These are phyloP conservation scores for Zaprionus obscuricornis DNA, from an alignment of 2,888 invertebrate species.

Conservation along the genomic window DNA sequence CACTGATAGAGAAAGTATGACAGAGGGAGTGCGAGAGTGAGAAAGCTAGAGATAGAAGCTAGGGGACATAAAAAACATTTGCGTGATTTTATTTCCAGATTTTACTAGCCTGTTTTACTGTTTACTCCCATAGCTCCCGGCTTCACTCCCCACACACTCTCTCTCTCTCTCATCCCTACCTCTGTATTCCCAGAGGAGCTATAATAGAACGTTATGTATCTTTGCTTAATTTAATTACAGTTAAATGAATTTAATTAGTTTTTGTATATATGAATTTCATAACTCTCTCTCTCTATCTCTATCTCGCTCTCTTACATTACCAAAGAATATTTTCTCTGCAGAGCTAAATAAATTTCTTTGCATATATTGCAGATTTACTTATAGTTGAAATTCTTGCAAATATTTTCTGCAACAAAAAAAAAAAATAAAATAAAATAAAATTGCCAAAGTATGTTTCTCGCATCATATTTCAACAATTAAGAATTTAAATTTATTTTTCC, in stretches of 20 bases:
- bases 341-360: too few relatives aligned
- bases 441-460: background rate
- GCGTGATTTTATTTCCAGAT: slow-evolving; percentile 63
- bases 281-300: slow-evolving; percentile 19
- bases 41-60: too few relatives aligned
- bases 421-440: background rate
- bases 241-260: slow-evolving; percentile 62
- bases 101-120: slow-evolving; percentile 21
- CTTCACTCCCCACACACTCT: background rate
- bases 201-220: too few relatives aligned
- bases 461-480: background rate
- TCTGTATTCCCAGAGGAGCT: too few relatives aligned
- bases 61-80: slow-evolving; percentile 57
- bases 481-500: too few relatives aligned
- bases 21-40: too few relatives aligned
- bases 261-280: slow-evolving; percentile 31
- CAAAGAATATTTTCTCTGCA: too few relatives aligned
- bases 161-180: background rate
- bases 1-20: too few relatives aligned
- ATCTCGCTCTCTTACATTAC: too few relatives aligned
- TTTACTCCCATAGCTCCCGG: slow-evolving; percentile 8
- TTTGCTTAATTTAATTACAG: slow-evolving; percentile 60
- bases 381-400: too few relatives aligned
- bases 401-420: too few relatives aligned
- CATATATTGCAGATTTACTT: too few relatives aligned